These are phyloP conservation scores for Geodia barretti DNA, from an alignment of 37 sponge, comb jelly and placozoan genomes.

Conservation along the genomic window DNA sequence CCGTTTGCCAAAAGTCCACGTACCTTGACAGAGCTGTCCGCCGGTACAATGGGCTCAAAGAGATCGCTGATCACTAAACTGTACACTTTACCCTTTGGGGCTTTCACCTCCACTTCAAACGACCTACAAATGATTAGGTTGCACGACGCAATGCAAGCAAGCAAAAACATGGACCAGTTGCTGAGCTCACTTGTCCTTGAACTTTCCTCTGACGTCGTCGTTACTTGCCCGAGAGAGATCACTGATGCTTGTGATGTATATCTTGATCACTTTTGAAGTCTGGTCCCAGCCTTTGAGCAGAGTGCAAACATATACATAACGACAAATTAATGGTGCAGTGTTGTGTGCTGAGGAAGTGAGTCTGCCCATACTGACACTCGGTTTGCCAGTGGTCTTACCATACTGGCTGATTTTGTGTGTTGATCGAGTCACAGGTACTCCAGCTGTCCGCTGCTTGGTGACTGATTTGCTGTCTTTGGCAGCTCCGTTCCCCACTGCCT, in stretches of 20 bases:
- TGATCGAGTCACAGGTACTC: too few species aligned
- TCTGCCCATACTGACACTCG: background rate
- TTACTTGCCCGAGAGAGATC: background rate
- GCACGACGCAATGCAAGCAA: background rate
- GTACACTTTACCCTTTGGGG: slow-evolving; percentile 58
- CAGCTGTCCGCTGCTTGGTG: too few species aligned
- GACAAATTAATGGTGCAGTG: too few species aligned
- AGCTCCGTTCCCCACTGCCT: background rate
- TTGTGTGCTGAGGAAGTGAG: too few species aligned
- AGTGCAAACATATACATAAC: too few species aligned
- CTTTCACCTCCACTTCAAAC: slow-evolving; percentile 43
- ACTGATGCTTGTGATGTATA: slow-evolving; percentile 79
- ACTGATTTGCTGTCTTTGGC: too few species aligned
- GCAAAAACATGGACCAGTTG: background rate
- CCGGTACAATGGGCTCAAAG: slow-evolving; percentile 38
- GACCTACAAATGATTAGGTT: slow-evolving; percentile 63
- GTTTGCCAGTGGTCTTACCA: slow-evolving; percentile 7
- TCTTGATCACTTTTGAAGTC: slow-evolving; percentile 80
- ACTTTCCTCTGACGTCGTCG: background rate
- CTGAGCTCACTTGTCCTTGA: background rate
- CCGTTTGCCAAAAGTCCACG: background rate
- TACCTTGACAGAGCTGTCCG: slow-evolving; percentile 54
- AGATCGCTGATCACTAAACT: slow-evolving; percentile 50
- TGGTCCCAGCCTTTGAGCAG: slow-evolving; percentile 93
- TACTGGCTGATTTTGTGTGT: slow-evolving; percentile 50